Evolutionary conservation across 2,888 invertebrate species (phyloP).

Genomic region (Xanthorhoe designata): DNA sequence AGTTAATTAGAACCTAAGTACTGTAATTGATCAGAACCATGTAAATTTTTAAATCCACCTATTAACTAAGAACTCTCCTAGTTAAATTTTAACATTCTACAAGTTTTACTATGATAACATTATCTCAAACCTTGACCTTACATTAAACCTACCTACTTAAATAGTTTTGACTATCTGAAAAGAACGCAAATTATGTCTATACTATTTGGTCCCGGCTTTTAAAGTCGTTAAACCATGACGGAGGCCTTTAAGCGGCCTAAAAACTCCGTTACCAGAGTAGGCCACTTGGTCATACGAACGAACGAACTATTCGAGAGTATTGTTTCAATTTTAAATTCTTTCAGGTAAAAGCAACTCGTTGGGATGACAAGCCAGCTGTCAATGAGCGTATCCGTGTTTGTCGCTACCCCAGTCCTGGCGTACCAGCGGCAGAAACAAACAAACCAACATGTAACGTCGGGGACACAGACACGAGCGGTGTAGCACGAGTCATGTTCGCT

Average conservation of each 20-base stretch:
- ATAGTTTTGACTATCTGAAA: neutral
- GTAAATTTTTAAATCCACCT: too few species aligned
- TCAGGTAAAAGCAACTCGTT: conserved; percentile 76
- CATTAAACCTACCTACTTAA: neutral
- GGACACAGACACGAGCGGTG: conserved; percentile 61
- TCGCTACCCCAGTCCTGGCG: conserved; percentile 50
- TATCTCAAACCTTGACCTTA: neutral
- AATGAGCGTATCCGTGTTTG: conserved; percentile 67
- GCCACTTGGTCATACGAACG: too few species aligned
- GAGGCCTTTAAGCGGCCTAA: too few species aligned
- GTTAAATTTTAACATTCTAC: neutral
- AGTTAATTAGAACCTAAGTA: too few species aligned
- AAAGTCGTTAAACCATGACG: too few species aligned
- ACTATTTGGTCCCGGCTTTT: too few species aligned
- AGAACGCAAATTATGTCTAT: neutral
- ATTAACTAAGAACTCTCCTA: neutral
- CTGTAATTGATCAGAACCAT: too few species aligned
- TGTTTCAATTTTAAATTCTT: neutral
- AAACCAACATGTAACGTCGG: conserved; percentile 56
- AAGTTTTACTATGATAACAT: neutral
- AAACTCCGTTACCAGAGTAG: too few species aligned
- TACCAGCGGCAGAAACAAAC: conserved; percentile 23
- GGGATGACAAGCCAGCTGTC: conserved; percentile 74
- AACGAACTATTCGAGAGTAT: too few species aligned
- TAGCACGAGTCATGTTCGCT: conserved; percentile 67